These are phyloP conservation scores for Saxidomus purpurata DNA, from an alignment of 1,140 invertebrate genomes.

Conservation along the genomic window DNA sequence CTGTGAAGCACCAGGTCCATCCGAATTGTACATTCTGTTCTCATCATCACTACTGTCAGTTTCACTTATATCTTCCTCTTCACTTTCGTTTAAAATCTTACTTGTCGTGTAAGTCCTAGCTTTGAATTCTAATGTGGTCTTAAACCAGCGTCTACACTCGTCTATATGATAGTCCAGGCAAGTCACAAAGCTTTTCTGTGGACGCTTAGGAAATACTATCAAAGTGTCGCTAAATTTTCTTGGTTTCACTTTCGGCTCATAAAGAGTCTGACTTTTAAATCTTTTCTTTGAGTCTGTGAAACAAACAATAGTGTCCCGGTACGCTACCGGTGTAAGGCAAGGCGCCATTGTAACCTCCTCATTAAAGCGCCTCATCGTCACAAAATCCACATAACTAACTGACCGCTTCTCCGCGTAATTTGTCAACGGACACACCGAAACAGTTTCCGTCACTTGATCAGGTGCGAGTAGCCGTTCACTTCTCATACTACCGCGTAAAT, in stretches of 20 bases:
- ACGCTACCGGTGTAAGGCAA: slow-evolving; percentile 69
- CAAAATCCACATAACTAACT: slow-evolving; percentile 66
- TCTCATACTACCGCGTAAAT: slow-evolving; percentile 40
- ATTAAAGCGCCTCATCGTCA: slow-evolving; percentile 72
- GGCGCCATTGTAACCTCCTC: slow-evolving; percentile 73
- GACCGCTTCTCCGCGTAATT: slow-evolving; percentile 68
- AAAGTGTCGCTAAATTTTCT: slow-evolving; percentile 73
- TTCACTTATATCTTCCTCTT: background rate
- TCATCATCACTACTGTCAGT: slow-evolving; percentile 30
- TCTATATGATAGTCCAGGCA: slow-evolving; percentile 77
- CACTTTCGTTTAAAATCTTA: slow-evolving; percentile 45
- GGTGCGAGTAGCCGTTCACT: slow-evolving; percentile 62
- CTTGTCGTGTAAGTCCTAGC: slow-evolving; percentile 74
- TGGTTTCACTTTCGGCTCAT: slow-evolving; percentile 74
- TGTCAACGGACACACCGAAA: slow-evolving; percentile 64
- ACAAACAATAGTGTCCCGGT: slow-evolving; percentile 72
- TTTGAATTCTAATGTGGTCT: slow-evolving; percentile 78
- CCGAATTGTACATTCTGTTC: background rate
- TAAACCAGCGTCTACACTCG: slow-evolving; percentile 77
- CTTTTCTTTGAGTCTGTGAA: slow-evolving; percentile 73
- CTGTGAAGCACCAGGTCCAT: slow-evolving; percentile 69
- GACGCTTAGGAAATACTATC: slow-evolving; percentile 72
- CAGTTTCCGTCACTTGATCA: slow-evolving; percentile 66
- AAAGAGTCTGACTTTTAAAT: slow-evolving; percentile 75
- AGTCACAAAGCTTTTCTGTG: slow-evolving; percentile 69